Evolutionary conservation across 2,113 vertebrate species (phyloP), one percentile per base, ranked within the genome.

Genomic region (Pseudorasbora parva): DNA sequence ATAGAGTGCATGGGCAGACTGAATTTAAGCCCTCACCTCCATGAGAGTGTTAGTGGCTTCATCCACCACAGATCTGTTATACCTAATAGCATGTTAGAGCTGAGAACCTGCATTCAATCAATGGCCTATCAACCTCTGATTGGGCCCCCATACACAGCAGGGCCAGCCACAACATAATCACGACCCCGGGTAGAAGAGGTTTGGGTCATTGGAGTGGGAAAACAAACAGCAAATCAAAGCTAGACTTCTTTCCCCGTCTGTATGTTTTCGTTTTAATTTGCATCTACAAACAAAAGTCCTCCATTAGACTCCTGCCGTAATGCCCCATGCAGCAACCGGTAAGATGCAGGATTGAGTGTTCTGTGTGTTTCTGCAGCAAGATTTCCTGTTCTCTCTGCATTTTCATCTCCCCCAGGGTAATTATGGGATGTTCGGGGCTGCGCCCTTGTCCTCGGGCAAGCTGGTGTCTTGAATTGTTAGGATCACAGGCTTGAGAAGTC

Each of bases 21-120:
- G 27, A 69, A 64, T 47, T 71, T 56, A 71, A 73, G 81, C 45
- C 59, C 81, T 37, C 37, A 49, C 59, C 81, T 78, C 76, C 66
- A 82, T 81, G 68, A 76, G 62, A 72, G 56, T n/a, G 30, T 43
- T 56, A 14, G 56, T 60, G 81, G 57, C 71, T 62, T 73, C 75
- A 47, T 69, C 72, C 57, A 72, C 49, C 69, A 43, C 27, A 78
- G 57, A 45, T 33, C 85, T 86, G 84, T 88, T 86, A 86, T 66
- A 54, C 33, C 82, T 86, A 84, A 88, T 88, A 66, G 73, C 87
- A 77, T 75, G 25, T 69, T 47, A 84, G 75, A 88, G 78, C 74
- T 17, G 17, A 56, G 68, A 82, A 45, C 33, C 62, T 86, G 78
- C 66, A 49, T 68, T 77, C 78, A 84, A 86, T 88, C 82, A 86